Evolutionary conservation across 2,888 invertebrate genomes (phyloP).

Genomic region (Andrena hattorfiana): DNA sequence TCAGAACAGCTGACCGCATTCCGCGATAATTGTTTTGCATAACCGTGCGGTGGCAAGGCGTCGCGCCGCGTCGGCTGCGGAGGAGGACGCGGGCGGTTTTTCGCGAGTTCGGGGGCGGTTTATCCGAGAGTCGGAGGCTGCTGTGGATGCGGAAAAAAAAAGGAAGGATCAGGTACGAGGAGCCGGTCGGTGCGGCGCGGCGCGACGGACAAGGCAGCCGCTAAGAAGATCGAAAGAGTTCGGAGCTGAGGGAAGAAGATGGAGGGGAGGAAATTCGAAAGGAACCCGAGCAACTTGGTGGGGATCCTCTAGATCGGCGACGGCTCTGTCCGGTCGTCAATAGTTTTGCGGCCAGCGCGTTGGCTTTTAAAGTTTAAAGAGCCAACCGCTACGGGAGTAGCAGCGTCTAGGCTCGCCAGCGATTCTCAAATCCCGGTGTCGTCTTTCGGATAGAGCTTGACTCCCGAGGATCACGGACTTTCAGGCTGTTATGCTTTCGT

Average conservation of each 20-base stretch:
- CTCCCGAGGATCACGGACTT: background rate
- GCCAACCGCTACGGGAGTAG: constrained; percentile 68
- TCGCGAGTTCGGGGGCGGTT: constrained; percentile 10
- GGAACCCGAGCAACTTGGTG: constrained; percentile 41
- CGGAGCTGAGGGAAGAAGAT: constrained; percentile 14
- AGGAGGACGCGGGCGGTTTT: constrained; percentile 22
- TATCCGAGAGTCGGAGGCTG: too few relatives aligned
- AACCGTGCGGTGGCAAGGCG: constrained; percentile 72
- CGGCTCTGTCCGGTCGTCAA: constrained; percentile 71
- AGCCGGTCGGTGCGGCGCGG: background rate
- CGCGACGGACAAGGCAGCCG: background rate
- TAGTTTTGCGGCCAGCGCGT: constrained; percentile 75
- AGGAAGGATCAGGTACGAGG: too few relatives aligned
- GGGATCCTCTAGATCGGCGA: constrained; percentile 40
- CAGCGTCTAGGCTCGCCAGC: constrained; percentile 75
- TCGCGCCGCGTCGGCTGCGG: constrained; percentile 22
- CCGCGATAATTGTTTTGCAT: constrained; percentile 84
- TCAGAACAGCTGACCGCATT: constrained; percentile 84
- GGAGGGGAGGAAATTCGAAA: constrained; percentile 65
- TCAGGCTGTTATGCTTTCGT: background rate
- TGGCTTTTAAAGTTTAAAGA: constrained; percentile 84
- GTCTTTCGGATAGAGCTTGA: background rate
- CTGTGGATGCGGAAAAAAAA: too few relatives aligned
- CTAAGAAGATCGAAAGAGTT: constrained; percentile 18
- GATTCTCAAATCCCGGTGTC: constrained; percentile 74